Evolutionary conservation across 2,113 vertebrate species (phyloP), one percentile per base, ranked within the genome.

Genomic region (Epinephelus lanceolatus): DNA sequence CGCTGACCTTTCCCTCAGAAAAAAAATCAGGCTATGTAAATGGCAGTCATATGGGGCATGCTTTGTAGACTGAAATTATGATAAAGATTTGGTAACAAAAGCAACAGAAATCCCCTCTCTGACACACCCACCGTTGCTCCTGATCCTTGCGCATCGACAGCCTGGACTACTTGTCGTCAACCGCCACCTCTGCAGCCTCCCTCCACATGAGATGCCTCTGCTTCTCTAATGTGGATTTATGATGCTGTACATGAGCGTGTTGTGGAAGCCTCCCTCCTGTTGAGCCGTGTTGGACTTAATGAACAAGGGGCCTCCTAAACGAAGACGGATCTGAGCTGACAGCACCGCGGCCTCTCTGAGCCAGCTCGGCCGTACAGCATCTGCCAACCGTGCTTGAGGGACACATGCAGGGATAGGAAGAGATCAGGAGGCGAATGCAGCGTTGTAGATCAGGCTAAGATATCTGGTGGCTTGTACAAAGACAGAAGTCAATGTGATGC

Each of bases 141-240:
- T 57, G 45, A 66, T 60, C 71, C 14, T 17, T 14, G 2, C 37
- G 52, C 52, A 47, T 57, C 49, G 76, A 33, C 30, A 56, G n/a
- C 81, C 80, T 8, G 49, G 40, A 30, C 77, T 71, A 77, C 77
- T 84, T 65, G 59, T 79, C 76, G 73, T 80, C 5, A 2, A 5
- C 55, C 17, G 10, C 65, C 42, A 45, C 40, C 59, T 10, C 61
- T 18, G 65, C 70, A 59, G 8, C 30, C 33, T 72, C 71, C 68
- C 80, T 81, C 79, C 81, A 66, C 83, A 45, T 52, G 71, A 78
- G 69, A 83, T 62, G 81, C 61, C 84, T 85, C 63, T 5, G 80
- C 82, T 68, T 79, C 83, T 87, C 80, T 94, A 93, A 95, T 95
- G 92, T 90, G 89, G 91, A 95, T 94, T 94, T 92, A 94, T 95